A percentile compares a stretch with the other conserved stretches of the same genome.
Conservation (phyloP, 2,113 vertebrate species). For the Hepsetus odoe region DNA sequence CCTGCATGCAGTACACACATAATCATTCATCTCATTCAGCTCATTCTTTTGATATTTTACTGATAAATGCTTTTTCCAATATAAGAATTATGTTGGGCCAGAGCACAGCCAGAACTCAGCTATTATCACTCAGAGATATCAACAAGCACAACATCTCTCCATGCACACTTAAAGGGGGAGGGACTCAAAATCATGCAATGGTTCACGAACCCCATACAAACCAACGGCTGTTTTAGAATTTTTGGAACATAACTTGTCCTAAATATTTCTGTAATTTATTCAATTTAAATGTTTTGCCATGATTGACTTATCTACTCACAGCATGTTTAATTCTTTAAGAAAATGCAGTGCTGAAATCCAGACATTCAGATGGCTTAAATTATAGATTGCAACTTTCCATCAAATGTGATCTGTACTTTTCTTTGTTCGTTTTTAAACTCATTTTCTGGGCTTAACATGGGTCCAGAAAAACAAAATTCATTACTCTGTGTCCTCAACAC, state of each 20-base stretch:
- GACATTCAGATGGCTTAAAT: too few relatives aligned
- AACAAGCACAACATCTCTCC: constrained; percentile 47
- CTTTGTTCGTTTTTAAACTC: too few relatives aligned
- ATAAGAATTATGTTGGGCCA: constrained; percentile 38
- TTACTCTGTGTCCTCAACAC: too few relatives aligned
- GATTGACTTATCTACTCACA: too few relatives aligned
- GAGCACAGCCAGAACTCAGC: constrained; percentile 48
- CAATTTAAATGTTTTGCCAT: too few relatives aligned
- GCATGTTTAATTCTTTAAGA: too few relatives aligned
- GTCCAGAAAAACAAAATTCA: too few relatives aligned
- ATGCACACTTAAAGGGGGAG: constrained; percentile 18
- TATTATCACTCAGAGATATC: constrained; percentile 28
- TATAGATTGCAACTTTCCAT: too few relatives aligned
- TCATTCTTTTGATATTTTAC: constrained; percentile 46
- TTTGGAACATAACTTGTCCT: constrained; percentile 53
- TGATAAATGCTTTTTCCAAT: constrained; percentile 47
- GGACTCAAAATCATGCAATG: constrained; percentile 48
- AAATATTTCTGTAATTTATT: too few relatives aligned
- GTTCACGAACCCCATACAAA: constrained; percentile 40
- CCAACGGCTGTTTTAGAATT: constrained; percentile 28
- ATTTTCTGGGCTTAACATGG: too few relatives aligned
- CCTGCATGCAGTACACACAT: constrained; percentile 36
- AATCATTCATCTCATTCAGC: constrained; percentile 26
- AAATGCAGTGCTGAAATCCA: too few relatives aligned
- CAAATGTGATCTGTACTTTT: too few relatives aligned